These are phyloP conservation scores for Pandemis cinnamomeana DNA, from an alignment of 2,888 invertebrate genomes.

Conservation along the genomic window DNA sequence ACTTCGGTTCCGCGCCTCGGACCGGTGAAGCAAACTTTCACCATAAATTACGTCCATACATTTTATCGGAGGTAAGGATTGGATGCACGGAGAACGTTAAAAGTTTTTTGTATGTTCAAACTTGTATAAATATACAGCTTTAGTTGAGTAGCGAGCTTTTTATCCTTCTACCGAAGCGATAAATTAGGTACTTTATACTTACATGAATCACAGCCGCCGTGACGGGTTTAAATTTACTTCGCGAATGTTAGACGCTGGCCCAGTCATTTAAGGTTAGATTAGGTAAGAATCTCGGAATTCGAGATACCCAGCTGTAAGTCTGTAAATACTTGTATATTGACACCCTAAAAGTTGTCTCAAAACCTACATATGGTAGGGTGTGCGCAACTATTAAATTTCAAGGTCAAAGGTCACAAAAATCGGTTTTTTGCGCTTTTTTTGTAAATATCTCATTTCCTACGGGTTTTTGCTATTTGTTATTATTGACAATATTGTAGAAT, in stretches of 20 bases:
- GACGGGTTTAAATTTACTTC: not conserved
- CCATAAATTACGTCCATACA: constrained; percentile 31
- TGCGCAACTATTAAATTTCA: no score
- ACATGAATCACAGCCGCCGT: not conserved
- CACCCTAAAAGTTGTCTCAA: no score
- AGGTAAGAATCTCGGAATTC: no score
- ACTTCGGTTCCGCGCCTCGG: not conserved
- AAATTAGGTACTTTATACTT: not conserved
- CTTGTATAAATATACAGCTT: constrained; percentile 1
- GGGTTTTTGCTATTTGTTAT: no score
- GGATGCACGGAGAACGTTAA: not conserved
- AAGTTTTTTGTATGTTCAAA: constrained; percentile 16
- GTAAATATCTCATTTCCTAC: no score
- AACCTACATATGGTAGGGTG: no score
- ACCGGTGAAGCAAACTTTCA: constrained; percentile 18
- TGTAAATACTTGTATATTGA: no score
- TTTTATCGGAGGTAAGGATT: constrained; percentile 22
- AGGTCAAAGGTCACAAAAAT: no score
- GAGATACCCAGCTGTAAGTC: no score
- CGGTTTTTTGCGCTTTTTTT: no score
- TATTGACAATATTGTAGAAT: no score
- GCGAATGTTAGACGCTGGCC: not conserved
- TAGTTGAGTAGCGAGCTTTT: not conserved
- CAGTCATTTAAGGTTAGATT: no score
- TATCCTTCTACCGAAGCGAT: not conserved